Base-by-base conservation (phyloP, 2,797 vertebrate genomes). In the Syngnathus acus region DNA sequence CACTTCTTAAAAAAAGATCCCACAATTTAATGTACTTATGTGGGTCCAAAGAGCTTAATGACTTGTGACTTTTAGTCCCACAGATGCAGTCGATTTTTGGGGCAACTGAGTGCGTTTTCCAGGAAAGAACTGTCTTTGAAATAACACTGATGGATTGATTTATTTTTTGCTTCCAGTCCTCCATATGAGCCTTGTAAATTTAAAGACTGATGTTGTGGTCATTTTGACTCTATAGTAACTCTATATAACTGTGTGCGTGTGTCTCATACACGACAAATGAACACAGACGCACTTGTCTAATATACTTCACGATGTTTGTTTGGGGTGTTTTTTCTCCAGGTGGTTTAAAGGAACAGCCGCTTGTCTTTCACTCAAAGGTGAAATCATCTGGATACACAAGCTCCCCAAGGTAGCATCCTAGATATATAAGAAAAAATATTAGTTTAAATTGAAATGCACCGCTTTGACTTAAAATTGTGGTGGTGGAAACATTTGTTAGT, bases 311-410 rank as follows among this genome's bases (percentile, higher is more conserved):
- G 1, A 4, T 21, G 7, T 23, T 63, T 32, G 7, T 42, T 45
- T 3, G 48, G 17, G 43, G 5, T 45, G n/a, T 32, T 13, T 59
- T 59, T 88, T 88, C 74, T 51, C 64, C 57, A 87, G 84, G 64
- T 48, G 48, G 2, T 5, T 14, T 90, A 68, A 91, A 87, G 80
- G 90, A 95, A 68, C 89, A 89, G 39, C 86, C 93, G 0, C 39
- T 97, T 72, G 93, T 96, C 79, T 97, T 95, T 85, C 93, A 93
- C 72, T 83, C 81, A 4, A 90, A 90, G 74, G 90, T 97, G 64
- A 93, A 89, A 69, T 97, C 95, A 14, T 98, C 95, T 42, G 95
- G 95, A 63, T 98, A 97, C 64, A 80, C 80, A 19, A 68, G 75
- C 7, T 73, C 86, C 61, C 93, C 93, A n/a, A 87, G 66, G 95